Conservation (phyloP, 2,113 vertebrate genomes). For the Eulacestoma nigropectus region DNA sequence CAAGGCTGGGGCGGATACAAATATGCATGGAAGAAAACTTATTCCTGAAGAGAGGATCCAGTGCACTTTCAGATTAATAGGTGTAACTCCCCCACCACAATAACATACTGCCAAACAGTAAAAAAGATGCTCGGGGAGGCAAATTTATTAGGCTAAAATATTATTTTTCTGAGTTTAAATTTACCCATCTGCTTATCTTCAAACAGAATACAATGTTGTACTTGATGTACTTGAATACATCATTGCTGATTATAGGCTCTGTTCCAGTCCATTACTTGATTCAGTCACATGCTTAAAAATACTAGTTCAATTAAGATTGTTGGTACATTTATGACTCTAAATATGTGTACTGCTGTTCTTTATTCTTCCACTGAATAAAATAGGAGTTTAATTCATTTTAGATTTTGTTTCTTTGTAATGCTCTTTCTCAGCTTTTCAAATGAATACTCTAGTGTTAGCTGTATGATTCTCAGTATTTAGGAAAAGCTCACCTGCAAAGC, state of each 20-base stretch:
- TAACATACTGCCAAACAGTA: background rate
- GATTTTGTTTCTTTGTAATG: background rate
- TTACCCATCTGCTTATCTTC: slow-evolving; percentile 13
- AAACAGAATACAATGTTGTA: no score
- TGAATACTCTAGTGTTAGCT: background rate
- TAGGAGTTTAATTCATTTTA: background rate
- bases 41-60: background rate
- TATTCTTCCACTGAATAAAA: background rate
- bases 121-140: background rate
- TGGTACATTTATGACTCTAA: slow-evolving; percentile 12
- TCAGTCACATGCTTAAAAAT: slow-evolving; percentile 26
- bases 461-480: background rate
- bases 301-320: background rate
- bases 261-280: slow-evolving; percentile 13
- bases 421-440: background rate
- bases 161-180: background rate
- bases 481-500: background rate
- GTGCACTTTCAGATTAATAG: background rate
- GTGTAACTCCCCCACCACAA: background rate
- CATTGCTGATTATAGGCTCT: background rate
- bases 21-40: background rate
- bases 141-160: background rate
- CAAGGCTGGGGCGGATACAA: background rate
- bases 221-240: background rate
- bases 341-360: background rate